Evolutionary conservation across 2,797 vertebrate species (phyloP).

Genomic region (Dendrocincla fuliginosa): DNA sequence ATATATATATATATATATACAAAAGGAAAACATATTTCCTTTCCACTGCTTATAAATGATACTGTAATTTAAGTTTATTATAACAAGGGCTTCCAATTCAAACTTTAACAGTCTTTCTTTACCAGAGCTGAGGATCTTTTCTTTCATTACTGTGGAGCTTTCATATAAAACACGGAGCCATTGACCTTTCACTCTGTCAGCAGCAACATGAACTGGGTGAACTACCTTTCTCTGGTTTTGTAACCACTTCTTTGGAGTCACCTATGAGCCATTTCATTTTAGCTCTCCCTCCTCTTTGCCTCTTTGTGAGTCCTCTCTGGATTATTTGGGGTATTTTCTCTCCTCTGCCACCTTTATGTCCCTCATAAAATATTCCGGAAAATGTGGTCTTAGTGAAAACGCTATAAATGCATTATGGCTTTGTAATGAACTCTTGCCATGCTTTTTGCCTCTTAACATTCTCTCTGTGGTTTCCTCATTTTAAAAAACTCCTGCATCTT

Average conservation of each 20-base stretch:
- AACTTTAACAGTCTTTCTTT: not conserved
- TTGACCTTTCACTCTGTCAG: not conserved
- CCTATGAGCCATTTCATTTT: not conserved
- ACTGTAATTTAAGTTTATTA: not conserved
- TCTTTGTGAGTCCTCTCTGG: not conserved
- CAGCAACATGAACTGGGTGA: not conserved
- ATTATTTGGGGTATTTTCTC: not conserved
- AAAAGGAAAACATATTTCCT: not conserved
- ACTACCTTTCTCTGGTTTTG: not conserved
- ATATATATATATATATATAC: accelerated
- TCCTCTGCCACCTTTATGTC: not conserved
- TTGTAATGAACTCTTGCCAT: not conserved
- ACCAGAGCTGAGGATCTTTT: not conserved
- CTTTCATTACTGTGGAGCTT: not conserved
- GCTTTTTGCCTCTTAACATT: not conserved
- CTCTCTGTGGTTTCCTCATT: constrained; percentile 18
- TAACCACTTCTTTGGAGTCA: not conserved
- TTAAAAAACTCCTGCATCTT: not conserved
- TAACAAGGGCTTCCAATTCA: not conserved
- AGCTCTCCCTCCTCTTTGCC: not conserved
- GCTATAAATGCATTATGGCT: not conserved
- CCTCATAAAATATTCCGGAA: not conserved
- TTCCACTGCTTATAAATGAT: not conserved
- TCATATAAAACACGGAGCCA: not conserved
- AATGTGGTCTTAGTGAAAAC: not conserved